Evolutionary conservation across 2,888 invertebrate genomes (phyloP).

Genomic region (Campoplex nolae): DNA sequence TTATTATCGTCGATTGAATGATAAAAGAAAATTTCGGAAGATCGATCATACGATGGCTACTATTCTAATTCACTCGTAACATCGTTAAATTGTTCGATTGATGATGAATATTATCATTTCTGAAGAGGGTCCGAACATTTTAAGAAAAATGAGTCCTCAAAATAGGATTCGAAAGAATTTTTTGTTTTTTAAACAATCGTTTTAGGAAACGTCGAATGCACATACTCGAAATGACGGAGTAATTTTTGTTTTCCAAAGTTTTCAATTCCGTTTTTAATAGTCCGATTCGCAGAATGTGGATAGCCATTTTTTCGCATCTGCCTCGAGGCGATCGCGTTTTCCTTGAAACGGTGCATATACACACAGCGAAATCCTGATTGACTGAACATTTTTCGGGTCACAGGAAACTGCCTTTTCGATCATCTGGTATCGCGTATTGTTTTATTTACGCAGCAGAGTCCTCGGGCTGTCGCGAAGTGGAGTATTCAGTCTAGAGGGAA

Average conservation of each 20-base stretch:
- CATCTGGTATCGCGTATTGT: neutral
- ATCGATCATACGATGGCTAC: neutral
- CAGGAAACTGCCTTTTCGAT: neutral
- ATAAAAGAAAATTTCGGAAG: neutral
- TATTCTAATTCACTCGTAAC: neutral
- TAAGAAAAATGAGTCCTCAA: neutral
- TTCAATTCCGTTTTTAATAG: neutral
- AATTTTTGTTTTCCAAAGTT: too few relatives aligned
- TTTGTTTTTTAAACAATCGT: too few relatives aligned
- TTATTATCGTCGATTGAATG: neutral
- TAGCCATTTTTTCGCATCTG: neutral
- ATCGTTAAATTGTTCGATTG: neutral
- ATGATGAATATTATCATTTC: too few relatives aligned
- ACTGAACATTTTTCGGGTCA: neutral
- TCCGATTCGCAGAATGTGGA: neutral
- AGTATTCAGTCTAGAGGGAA: slow-evolving; percentile 21
- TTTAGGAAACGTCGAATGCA: too few relatives aligned
- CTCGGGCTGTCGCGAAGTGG: slow-evolving; percentile 9
- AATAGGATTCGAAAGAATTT: too few relatives aligned
- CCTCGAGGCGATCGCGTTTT: too few relatives aligned
- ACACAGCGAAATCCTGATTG: neutral
- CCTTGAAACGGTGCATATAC: neutral
- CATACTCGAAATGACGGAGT: too few relatives aligned
- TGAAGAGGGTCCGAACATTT: neutral
- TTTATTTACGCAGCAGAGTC: slow-evolving; percentile 28